Evolutionary conservation across 2,888 invertebrate species (phyloP).

Genomic region (Spicauda simplicius): DNA sequence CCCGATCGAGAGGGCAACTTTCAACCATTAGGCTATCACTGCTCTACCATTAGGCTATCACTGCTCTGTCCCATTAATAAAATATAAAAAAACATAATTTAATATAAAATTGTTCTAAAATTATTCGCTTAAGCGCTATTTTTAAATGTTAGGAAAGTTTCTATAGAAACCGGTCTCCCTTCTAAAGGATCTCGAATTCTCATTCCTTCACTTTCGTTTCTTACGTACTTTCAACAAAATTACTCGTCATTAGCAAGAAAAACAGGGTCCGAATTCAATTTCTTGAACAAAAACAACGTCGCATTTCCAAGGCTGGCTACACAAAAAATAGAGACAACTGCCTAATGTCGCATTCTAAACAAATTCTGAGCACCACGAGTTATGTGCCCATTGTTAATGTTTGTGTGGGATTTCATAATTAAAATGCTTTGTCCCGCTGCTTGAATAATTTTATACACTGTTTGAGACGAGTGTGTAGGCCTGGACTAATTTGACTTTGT

Average conservation of each 20-base stretch:
- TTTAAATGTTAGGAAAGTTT: too few species aligned
- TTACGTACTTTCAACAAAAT: neutral
- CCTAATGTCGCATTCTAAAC: conserved; percentile 21
- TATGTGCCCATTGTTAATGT: conserved; percentile 13
- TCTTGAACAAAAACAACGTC: conserved; percentile 3
- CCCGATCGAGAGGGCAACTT: too few species aligned
- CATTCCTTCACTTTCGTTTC: too few species aligned
- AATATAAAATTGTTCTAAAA: too few species aligned
- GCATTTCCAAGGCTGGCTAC: neutral
- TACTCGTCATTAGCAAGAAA: neutral
- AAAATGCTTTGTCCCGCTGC: conserved; percentile 21
- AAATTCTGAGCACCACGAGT: conserved; percentile 8
- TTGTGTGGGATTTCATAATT: conserved; percentile 19
- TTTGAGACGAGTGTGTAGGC: neutral
- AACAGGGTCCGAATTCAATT: neutral
- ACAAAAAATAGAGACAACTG: conserved; percentile 6
- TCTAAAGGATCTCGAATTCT: too few species aligned
- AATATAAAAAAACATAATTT: too few species aligned
- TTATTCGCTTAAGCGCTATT: too few species aligned
- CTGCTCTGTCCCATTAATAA: too few species aligned
- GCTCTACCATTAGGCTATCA: too few species aligned
- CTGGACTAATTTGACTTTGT: conserved; percentile 3
- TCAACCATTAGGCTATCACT: too few species aligned
- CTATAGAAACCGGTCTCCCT: too few species aligned
- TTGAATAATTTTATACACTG: neutral